Evolutionary conservation across 1,140 invertebrate genomes (phyloP).

Genomic region (Ips typographus): DNA sequence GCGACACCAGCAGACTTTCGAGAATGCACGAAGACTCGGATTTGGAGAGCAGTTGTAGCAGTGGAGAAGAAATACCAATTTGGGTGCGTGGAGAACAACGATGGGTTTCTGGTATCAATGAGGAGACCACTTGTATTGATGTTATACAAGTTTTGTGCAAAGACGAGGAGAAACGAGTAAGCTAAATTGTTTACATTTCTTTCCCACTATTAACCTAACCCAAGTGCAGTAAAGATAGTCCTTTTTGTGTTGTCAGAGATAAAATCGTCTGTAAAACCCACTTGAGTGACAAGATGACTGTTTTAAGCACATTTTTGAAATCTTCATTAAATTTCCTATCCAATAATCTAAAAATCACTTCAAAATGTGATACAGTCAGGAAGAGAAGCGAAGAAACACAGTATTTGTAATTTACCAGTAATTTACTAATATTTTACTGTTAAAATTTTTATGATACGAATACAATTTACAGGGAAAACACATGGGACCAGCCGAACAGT

Average conservation of each 20-base stretch:
- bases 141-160: slow-evolving; percentile 68
- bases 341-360: no score
- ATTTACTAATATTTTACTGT: no score
- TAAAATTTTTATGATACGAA: not conserved
- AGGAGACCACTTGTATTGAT: slow-evolving; percentile 76
- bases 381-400: not conserved
- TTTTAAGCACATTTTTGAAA: no score
- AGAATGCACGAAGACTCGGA: slow-evolving; percentile 41
- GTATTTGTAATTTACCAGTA: no score
- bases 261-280: no score
- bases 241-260: no score
- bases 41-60: slow-evolving; percentile 47
- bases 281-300: no score
- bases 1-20: slow-evolving; percentile 33
- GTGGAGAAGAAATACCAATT: slow-evolving; percentile 70
- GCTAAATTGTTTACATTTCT: not conserved
- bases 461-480: slow-evolving; percentile 46
- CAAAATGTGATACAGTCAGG: no score
- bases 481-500: slow-evolving; percentile 52
- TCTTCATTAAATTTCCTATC: no score
- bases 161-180: slow-evolving; percentile 51
- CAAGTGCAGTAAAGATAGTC: not conserved
- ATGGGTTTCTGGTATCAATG: slow-evolving; percentile 75
- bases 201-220: not conserved
- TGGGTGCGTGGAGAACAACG: slow-evolving; percentile 73